Conservation (phyloP, 2,888 invertebrate genomes). For the Hirtodrosophila duncani region DNA sequence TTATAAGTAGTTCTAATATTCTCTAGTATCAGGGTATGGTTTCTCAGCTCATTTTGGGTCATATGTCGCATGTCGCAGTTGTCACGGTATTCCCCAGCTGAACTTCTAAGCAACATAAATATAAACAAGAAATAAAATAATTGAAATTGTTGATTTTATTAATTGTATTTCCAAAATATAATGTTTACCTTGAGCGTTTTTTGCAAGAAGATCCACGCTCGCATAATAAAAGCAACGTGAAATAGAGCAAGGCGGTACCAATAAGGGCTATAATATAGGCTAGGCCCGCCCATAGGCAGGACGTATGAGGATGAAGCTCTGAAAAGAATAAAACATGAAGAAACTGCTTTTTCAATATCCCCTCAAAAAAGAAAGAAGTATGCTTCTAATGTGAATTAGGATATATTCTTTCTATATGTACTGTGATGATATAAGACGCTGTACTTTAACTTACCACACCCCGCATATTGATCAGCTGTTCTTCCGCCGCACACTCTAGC, state of each 20-base stretch:
- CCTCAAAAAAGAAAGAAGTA: not conserved
- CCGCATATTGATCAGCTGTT: not conserved
- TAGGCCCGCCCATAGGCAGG: not conserved
- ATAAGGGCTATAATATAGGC: slow-evolving; percentile 7
- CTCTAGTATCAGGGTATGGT: slow-evolving; percentile 5
- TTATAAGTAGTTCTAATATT: not conserved
- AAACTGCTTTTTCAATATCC: slow-evolving; percentile 13
- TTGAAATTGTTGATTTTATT: too few species aligned
- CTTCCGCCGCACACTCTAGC: not conserved
- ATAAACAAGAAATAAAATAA: not conserved
- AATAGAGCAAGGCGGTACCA: slow-evolving; percentile 1
- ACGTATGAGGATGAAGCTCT: not conserved
- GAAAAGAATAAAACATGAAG: not conserved
- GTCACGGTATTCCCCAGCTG: not conserved
- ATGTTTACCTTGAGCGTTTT: not conserved
- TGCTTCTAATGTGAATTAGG: too few species aligned
- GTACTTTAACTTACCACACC: slow-evolving; percentile 4
- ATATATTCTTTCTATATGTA: too few species aligned
- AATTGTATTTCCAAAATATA: too few species aligned
- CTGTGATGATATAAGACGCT: too few species aligned
- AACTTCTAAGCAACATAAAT: too few species aligned
- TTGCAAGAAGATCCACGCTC: slow-evolving; percentile 1
- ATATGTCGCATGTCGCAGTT: not conserved
- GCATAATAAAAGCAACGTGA: not conserved
- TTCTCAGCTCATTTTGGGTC: slow-evolving; percentile 4